These are phyloP conservation scores for Itoplectis maculator DNA, from an alignment of 2,888 invertebrate species.

Conservation along the genomic window DNA sequence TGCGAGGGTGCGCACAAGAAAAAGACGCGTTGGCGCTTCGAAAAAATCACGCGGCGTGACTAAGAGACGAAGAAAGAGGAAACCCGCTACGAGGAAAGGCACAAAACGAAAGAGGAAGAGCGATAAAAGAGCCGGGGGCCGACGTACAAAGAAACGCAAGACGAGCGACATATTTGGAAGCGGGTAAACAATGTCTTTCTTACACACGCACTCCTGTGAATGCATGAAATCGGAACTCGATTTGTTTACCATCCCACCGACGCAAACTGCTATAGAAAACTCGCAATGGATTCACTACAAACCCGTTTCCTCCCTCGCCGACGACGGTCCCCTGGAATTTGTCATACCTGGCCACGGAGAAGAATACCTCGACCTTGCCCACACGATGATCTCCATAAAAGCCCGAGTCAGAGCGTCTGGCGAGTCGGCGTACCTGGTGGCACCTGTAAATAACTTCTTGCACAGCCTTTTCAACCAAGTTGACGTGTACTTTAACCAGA, in stretches of 20 bases:
- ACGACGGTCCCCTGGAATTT: slow-evolving; percentile 72
- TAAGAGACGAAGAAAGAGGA: slow-evolving; percentile 5
- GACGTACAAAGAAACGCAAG: neutral
- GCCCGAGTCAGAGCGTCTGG: slow-evolving; percentile 42
- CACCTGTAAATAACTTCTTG: slow-evolving; percentile 67
- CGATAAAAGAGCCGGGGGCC: slow-evolving; percentile 6
- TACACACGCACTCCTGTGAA: slow-evolving; percentile 23
- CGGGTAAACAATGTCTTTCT: slow-evolving; percentile 22
- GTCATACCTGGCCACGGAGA: slow-evolving; percentile 69
- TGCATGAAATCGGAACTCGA: slow-evolving; percentile 38
- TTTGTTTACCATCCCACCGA: slow-evolving; percentile 37
- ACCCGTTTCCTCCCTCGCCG: slow-evolving; percentile 67
- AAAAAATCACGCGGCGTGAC: no score
- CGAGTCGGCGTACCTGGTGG: neutral
- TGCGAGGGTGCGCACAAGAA: no score
- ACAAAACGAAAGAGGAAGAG: slow-evolving; percentile 1
- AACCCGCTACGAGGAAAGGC: neutral
- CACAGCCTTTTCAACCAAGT: slow-evolving; percentile 70
- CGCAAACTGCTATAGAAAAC: slow-evolving; percentile 63
- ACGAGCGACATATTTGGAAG: slow-evolving; percentile 65
- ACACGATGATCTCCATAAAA: slow-evolving; percentile 64
- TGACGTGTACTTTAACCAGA: slow-evolving; percentile 70
- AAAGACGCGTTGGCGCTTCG: no score
- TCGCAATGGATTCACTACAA: slow-evolving; percentile 70
- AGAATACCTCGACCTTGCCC: slow-evolving; percentile 71